Base-by-base conservation (phyloP, 1,140 invertebrate species). In the Drosophila carrolli region DNA sequence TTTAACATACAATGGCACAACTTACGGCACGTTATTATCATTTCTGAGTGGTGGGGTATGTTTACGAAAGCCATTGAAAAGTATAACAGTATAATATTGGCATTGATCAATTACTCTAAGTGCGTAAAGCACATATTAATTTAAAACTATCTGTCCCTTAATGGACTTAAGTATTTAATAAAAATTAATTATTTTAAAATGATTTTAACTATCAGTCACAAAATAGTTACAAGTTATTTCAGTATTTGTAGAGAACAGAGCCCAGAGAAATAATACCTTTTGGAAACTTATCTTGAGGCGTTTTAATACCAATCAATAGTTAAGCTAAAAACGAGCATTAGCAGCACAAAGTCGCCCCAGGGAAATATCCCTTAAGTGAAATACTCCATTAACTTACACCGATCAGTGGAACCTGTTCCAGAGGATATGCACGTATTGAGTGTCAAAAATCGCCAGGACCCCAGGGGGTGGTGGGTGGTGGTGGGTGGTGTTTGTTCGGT, bases 301-400 rank as follows among this genome's bases (percentile, higher is more conserved):
- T 38, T 38, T 40, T 5, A n/a, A 4, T 40, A 2, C 13, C 13
- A 9, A 13, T 40, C 13, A 40, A n/a, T n/a, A n/a, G 9, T 40
- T 40, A 5, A 4, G 38, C 5, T 6, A n/a, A 8, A 32, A 32
- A 10, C 9, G 19, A 29, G 11, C 13, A 10, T 4, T 7, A 29
- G 4, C 16, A 10, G 3, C 19, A 11, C 23, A 32, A 35, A 7
- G 9, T 50, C 14, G 0, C 35, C 7, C 50, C 9, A 32, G 3
- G 7, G 10, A 40, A 54, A 19, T 54, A 5, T 11, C 10, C 51
- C 35, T 23, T 7, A 37, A 48, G 57, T 48, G 32, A 40, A 38
- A 23, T 38, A 35, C 48, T 48, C 57, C 57, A 59, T 59, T 59
- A 48, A 19, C 35, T 37, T 27, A 1, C 9, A 11, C 7, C 44